These are phyloP conservation scores for Numenius phaeopus DNA, from an alignment of 2,797 vertebrate species.

Conservation along the genomic window DNA sequence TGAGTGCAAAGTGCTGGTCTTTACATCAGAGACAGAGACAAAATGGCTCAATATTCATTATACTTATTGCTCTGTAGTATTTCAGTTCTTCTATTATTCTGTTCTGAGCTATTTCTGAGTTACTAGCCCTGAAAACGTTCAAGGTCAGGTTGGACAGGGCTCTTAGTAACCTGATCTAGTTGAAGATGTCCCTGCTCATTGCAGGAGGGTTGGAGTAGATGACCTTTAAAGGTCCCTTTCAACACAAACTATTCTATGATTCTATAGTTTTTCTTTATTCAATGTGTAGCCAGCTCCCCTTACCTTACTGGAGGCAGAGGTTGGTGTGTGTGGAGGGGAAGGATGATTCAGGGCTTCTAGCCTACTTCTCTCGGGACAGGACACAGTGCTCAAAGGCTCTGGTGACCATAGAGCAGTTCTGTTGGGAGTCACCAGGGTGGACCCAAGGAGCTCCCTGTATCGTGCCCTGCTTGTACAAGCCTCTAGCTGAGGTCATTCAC, in stretches of 20 bases:
- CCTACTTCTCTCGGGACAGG: neutral
- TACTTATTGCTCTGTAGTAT: neutral
- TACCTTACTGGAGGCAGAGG: neutral
- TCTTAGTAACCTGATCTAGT: neutral
- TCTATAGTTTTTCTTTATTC: neutral
- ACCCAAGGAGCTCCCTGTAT: neutral
- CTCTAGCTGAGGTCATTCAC: too few species aligned
- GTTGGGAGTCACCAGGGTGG: neutral
- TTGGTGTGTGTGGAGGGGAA: neutral
- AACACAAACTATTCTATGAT: neutral
- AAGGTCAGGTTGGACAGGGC: neutral
- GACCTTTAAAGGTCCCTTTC: neutral
- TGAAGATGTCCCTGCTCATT: neutral
- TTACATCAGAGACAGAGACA: neutral
- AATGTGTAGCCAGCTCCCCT: neutral
- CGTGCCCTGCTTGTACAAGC: neutral
- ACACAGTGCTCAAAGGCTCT: neutral
- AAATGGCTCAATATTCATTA: neutral
- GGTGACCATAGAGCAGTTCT: neutral
- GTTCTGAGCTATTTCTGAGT: neutral
- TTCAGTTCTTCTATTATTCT: neutral
- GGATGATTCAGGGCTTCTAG: neutral
- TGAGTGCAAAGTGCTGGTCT: neutral
- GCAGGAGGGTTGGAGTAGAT: neutral
- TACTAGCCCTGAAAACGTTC: neutral